Conservation (phyloP, 2,888 invertebrate genomes). For the Brenthis hecate region DNA sequence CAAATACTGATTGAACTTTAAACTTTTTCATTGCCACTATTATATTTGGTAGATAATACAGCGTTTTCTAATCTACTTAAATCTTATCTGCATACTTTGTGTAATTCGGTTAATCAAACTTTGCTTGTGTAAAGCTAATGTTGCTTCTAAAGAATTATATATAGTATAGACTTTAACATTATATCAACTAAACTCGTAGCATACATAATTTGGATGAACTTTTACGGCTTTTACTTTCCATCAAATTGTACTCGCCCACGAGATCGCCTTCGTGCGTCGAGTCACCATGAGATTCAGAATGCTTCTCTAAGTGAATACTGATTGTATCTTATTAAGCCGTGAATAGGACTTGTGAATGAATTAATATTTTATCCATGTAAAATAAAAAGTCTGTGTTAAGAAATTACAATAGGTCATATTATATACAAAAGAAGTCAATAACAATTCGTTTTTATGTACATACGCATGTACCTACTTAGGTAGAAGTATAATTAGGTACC, state of each 20-base stretch:
- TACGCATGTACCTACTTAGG: no score
- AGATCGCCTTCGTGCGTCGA: background rate
- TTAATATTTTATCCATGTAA: background rate
- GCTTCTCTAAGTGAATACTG: constrained; percentile 7
- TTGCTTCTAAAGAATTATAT: no score
- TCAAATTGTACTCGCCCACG: constrained; percentile 25
- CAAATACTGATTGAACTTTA: no score
- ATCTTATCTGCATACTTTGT: background rate
- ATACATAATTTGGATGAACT: constrained; percentile 11
- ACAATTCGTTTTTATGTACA: no score
- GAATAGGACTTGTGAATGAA: constrained; percentile 10
- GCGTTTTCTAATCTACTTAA: background rate
- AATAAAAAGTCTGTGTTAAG: background rate
- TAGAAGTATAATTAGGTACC: no score
- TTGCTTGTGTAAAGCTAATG: background rate
- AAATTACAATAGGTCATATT: no score
- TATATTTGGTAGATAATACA: no score
- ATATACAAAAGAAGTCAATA: no score
- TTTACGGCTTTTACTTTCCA: constrained; percentile 29
- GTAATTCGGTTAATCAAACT: background rate
- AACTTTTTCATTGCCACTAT: no score
- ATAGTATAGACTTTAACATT: no score
- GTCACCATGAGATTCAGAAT: constrained; percentile 11
- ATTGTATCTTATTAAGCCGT: constrained; percentile 13
- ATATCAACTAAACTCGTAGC: background rate